phyloP scores from a whole-genome alignment of 2,888 invertebrate genomes.

The Stenotaenia linearis region DNA sequence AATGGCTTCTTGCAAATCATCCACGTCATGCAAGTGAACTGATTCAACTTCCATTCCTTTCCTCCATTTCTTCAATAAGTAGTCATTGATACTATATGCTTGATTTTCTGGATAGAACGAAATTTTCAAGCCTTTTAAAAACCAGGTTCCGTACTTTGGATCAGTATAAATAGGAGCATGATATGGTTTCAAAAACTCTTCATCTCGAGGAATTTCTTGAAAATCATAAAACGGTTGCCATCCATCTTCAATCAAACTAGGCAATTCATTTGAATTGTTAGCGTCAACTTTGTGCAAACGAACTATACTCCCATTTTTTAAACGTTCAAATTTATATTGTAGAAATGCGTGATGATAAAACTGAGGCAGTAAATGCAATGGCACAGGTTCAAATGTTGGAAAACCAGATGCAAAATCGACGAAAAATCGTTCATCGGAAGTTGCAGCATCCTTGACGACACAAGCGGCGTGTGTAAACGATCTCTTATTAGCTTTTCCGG shows the following conservation, averaged over 20 bases:
- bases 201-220: neutral
- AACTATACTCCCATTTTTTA: neutral
- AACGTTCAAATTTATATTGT: neutral
- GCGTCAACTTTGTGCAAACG: neutral
- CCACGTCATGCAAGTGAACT: neutral
- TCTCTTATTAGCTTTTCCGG: neutral
- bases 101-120: neutral
- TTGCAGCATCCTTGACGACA: neutral
- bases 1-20: neutral
- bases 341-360: slow-evolving; percentile 1
- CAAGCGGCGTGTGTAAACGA: neutral
- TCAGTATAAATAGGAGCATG: neutral
- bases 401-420: slow-evolving; percentile 16
- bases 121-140: neutral
- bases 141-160: neutral
- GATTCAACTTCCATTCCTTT: neutral
- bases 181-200: neutral
- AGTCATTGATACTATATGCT: neutral
- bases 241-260: neutral
- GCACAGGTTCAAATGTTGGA: slow-evolving; percentile 13
- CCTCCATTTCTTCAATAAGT: neutral
- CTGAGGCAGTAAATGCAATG: neutral
- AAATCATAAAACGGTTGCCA: neutral
- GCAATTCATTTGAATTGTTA: neutral
- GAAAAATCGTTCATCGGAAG: neutral